Conservation (phyloP, 2,797 vertebrate genomes). For the Arctocebus calabarensis region DNA sequence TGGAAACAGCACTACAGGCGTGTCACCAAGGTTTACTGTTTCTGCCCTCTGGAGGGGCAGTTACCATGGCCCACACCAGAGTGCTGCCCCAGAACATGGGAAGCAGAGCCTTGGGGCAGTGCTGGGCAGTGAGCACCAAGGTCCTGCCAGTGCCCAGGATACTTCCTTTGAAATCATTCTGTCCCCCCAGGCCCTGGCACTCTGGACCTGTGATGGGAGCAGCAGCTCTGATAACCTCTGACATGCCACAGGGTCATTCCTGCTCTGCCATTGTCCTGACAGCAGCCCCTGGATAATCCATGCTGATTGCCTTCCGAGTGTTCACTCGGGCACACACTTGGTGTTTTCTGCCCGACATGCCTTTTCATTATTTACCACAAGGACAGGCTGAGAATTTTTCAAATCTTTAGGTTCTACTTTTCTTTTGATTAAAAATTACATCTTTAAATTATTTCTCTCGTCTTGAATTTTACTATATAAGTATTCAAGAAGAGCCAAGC, state of each 20-base stretch:
- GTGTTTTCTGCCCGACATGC: not conserved
- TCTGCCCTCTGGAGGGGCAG: not conserved
- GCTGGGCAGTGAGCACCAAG: not conserved
- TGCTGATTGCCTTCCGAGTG: not conserved
- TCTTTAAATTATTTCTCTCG: conserved; percentile 33
- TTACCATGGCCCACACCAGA: not conserved
- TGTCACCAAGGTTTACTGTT: not conserved
- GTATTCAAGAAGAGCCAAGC: conserved; percentile 22
- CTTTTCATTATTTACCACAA: not conserved
- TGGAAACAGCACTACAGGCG: not conserved
- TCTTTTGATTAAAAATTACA: conserved; percentile 46
- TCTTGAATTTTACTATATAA: not conserved
- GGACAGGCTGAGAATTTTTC: not conserved
- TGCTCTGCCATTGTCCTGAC: not conserved
- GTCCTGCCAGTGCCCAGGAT: not conserved
- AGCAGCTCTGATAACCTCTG: not conserved
- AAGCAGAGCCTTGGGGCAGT: not conserved
- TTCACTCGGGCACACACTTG: not conserved
- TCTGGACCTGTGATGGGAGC: not conserved
- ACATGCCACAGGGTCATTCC: not conserved
- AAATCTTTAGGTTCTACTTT: not conserved
- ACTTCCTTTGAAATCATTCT: not conserved
- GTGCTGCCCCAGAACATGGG: not conserved
- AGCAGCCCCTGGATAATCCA: not conserved
- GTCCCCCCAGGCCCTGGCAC: not conserved